Conservation (phyloP, 2,888 invertebrate species). For the Tetranychus piercei region DNA sequence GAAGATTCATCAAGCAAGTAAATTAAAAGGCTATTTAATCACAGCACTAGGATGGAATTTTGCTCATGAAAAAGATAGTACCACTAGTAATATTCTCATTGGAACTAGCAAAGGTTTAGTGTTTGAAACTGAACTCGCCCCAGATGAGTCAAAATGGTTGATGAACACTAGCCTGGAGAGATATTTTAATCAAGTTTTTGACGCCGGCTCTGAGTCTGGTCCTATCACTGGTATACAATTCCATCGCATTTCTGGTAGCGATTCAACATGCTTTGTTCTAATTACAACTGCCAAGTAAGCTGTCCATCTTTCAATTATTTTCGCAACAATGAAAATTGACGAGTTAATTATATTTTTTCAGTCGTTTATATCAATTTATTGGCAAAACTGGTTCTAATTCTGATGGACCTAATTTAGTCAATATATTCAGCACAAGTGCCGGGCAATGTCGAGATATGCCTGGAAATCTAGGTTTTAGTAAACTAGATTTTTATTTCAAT, state of each 20-base stretch:
- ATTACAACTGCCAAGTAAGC: conserved; percentile 44
- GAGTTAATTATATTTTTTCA: conserved; percentile 29
- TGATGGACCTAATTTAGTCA: conserved; percentile 58
- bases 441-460: conserved; percentile 36
- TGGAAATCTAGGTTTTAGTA: conserved; percentile 53
- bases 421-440: conserved; percentile 48
- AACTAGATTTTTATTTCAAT: conserved; percentile 49
- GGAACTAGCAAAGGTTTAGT: conserved; percentile 77
- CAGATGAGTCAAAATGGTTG: conserved; percentile 56
- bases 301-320: neutral
- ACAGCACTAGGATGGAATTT: conserved; percentile 72
- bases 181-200: conserved; percentile 64
- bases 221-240: conserved; percentile 75
- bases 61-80: conserved; percentile 37
- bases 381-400: conserved; percentile 43
- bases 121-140: conserved; percentile 69
- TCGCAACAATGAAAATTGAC: neutral
- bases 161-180: conserved; percentile 45
- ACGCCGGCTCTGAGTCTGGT: conserved; percentile 55
- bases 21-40: conserved; percentile 50
- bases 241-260: conserved; percentile 43
- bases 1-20: conserved; percentile 48
- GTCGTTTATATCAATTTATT: conserved; percentile 67
- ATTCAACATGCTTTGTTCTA: conserved; percentile 54
- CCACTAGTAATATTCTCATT: conserved; percentile 64